Conservation (phyloP, 2,888 invertebrate species). For the Sceliomorpha sp. region DNA sequence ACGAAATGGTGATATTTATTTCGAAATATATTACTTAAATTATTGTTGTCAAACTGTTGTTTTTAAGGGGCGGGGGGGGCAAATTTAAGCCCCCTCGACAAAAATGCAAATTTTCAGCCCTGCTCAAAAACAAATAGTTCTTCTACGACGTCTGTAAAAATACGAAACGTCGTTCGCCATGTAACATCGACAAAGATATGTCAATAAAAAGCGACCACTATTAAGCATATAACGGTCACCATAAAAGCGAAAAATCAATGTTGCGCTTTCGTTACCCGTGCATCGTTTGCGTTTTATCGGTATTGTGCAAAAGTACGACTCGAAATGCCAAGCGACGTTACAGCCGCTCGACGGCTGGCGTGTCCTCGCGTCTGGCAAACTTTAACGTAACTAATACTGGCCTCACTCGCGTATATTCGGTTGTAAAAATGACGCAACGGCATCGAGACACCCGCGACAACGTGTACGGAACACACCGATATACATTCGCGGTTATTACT, state of each 20-base stretch:
- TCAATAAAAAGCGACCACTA: too few species aligned
- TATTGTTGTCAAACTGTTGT: too few species aligned
- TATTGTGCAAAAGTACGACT: background rate
- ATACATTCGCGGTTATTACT: conserved; percentile 2
- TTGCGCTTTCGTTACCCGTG: background rate
- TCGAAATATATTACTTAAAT: too few species aligned
- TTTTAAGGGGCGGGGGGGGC: too few species aligned
- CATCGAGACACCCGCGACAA: background rate
- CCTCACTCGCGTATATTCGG: conserved; percentile 10
- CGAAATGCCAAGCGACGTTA: background rate
- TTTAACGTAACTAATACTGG: conserved; percentile 8
- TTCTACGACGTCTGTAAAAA: too few species aligned
- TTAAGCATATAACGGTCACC: too few species aligned
- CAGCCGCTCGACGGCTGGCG: background rate
- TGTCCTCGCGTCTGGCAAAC: conserved; percentile 2
- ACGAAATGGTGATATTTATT: too few species aligned
- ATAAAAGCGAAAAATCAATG: conserved; percentile 4
- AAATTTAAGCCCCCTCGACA: too few species aligned
- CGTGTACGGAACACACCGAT: conserved; percentile 2
- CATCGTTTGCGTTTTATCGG: conserved; percentile 7
- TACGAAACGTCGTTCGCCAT: background rate
- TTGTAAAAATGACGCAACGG: conserved; percentile 12
- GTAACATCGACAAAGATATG: too few species aligned
- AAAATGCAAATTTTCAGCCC: too few species aligned
- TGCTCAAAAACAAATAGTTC: too few species aligned